A percentile compares a stretch with the other conserved stretches of the same genome.
phyloP scores from a whole-genome alignment of 2,113 vertebrate species.

The Morone saxatilis region DNA sequence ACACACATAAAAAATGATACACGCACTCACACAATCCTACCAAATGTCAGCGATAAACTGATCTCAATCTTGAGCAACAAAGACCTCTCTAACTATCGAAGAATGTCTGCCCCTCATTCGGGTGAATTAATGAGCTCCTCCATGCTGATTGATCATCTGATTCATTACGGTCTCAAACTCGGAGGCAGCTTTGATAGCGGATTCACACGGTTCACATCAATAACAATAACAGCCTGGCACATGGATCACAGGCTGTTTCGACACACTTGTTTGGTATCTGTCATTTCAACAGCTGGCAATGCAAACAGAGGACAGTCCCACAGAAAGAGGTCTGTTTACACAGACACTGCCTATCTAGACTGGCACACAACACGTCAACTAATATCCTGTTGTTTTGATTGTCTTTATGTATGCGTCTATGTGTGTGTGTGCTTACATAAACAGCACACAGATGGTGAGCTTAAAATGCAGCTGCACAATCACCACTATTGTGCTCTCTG shows the following conservation, averaged over 20 bases:
- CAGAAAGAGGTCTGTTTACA: slow-evolving; percentile 58
- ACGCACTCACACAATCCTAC: neutral
- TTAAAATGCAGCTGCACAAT: slow-evolving; percentile 76
- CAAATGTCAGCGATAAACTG: slow-evolving; percentile 11
- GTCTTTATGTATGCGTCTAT: slow-evolving; percentile 33
- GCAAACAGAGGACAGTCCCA: slow-evolving; percentile 52
- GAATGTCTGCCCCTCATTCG: slow-evolving; percentile 10
- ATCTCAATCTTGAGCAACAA: slow-evolving; percentile 3
- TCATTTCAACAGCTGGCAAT: slow-evolving; percentile 71
- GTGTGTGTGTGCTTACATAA: slow-evolving; percentile 34
- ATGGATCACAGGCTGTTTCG: slow-evolving; percentile 50
- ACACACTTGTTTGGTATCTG: slow-evolving; percentile 55
- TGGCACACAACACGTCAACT: slow-evolving; percentile 55
- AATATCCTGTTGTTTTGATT: slow-evolving; percentile 67
- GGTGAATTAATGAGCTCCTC: slow-evolving; percentile 11
- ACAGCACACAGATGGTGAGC: slow-evolving; percentile 73
- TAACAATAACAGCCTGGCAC: slow-evolving; percentile 55
- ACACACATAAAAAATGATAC: neutral
- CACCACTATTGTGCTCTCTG: slow-evolving; percentile 65
- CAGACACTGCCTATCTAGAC: slow-evolving; percentile 50
- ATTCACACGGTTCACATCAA: slow-evolving; percentile 45
- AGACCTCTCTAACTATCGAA: neutral
- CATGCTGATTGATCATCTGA: slow-evolving; percentile 6
- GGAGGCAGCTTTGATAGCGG: neutral
- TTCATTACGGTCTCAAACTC: slow-evolving; percentile 24